Conservation (phyloP, 2,113 vertebrate species). For the Amia ocellicauda region DNA sequence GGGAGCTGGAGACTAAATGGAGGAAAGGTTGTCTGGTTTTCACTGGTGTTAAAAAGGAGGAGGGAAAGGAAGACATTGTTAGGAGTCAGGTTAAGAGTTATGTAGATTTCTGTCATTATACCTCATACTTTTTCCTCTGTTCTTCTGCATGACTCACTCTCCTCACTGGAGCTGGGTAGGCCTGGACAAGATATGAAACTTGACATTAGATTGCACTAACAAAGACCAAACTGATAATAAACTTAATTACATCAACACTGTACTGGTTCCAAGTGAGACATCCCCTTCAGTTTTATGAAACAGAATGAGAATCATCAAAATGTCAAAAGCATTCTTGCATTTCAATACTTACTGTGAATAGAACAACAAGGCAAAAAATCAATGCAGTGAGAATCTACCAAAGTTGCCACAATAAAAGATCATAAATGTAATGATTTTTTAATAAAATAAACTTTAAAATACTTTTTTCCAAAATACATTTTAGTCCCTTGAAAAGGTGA, state of each 20-base stretch:
- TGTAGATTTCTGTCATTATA: conserved; percentile 63
- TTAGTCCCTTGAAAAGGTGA: too few species aligned
- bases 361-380: too few species aligned
- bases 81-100: neutral
- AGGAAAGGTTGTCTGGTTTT: conserved; percentile 54
- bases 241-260: neutral
- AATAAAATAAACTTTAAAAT: too few species aligned
- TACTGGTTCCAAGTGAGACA: neutral
- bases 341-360: too few species aligned
- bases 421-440: too few species aligned
- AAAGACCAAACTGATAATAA: too few species aligned
- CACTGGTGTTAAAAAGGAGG: conserved; percentile 30
- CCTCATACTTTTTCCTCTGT: conserved; percentile 83
- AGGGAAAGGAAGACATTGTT: conserved; percentile 5
- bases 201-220: conserved; percentile 68
- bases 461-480: too few species aligned
- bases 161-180: conserved; percentile 69
- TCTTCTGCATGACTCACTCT: conserved; percentile 79
- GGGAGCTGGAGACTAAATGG: conserved; percentile 43
- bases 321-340: too few species aligned
- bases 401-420: too few species aligned
- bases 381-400: too few species aligned
- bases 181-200: conserved; percentile 80
- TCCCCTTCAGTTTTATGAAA: too few species aligned
- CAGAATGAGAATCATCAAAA: too few species aligned